Evolutionary conservation across 2,797 vertebrate species (phyloP), one percentile per base, ranked within the genome.

Genomic region (Pterois miles): DNA sequence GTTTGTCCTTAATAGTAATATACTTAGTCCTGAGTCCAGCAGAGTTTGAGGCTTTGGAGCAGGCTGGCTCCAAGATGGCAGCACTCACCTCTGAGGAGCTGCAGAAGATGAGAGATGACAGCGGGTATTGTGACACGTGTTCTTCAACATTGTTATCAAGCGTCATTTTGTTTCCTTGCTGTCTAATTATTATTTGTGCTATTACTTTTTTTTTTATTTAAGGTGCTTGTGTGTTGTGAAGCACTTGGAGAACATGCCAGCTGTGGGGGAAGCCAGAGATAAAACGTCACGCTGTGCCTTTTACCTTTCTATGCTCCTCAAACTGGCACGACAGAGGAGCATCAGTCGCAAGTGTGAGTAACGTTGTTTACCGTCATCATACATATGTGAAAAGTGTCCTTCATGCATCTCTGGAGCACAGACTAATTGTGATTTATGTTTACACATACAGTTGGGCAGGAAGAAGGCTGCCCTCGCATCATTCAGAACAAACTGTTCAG

Each of bases 281-380:
- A 94, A 80, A 79, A 94, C 86, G 36, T 90, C 93, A 0, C 91
- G 97, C 16, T 96, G 96, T 56, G 90, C 96, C 43, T 99, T 96
- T 95, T 99, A 97, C 79, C 90, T 99, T 69, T 94, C 96, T 16
- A 82, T 93, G 40, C 96, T 99, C 23, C 85, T 99, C 72, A 96
- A 92, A 87, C 91, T 98, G 75, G 91, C 92, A 29, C 84, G 76
- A 5, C 88, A 95, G 80, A 97, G 84, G 83, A 87, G 64, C 52
- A 80, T 97, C 67, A 92, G 80, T 67, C 94, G 89, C 64, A 99
- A 97, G 87, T 86, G 98, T 99, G 93, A 97, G 97, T 91, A 13
- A 27, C 33, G 11, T 13, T 34, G 2, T 66, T 52, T 46, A 0
- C 16, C 14, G 29, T 60, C 4, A 27, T 38, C 7, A 6, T 5